These are phyloP conservation scores for Hybognathus amarus DNA, from an alignment of 2,797 vertebrate genomes.

Conservation along the genomic window DNA sequence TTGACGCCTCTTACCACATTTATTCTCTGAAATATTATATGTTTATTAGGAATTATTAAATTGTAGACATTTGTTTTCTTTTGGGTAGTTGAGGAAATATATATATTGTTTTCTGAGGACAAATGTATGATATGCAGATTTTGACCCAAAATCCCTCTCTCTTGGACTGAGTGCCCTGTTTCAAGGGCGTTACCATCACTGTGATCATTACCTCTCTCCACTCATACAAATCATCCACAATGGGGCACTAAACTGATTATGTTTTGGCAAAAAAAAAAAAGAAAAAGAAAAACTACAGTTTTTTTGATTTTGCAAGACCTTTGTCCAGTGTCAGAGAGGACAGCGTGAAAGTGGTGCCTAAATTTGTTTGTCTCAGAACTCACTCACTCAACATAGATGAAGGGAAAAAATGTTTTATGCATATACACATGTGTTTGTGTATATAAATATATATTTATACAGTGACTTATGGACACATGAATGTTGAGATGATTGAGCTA, in stretches of 20 bases:
- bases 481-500: constrained; percentile 85
- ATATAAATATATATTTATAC: constrained; percentile 37
- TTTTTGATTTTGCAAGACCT: constrained; percentile 35
- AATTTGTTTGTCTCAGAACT: constrained; percentile 40
- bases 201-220: constrained; percentile 80
- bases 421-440: constrained; percentile 25
- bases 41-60: constrained; percentile 86
- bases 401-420: not conserved
- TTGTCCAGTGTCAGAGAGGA: constrained; percentile 34
- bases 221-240: constrained; percentile 38
- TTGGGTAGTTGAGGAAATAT: constrained; percentile 66
- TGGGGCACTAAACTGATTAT: constrained; percentile 44
- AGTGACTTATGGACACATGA: constrained; percentile 63
- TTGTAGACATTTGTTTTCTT: constrained; percentile 84
- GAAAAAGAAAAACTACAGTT: not conserved
- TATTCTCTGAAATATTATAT: constrained; percentile 65
- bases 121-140: constrained; percentile 79
- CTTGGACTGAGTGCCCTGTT: constrained; percentile 71
- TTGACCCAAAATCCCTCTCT: constrained; percentile 47
- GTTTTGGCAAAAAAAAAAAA: constrained; percentile 38
- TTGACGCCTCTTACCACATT: constrained; percentile 59
- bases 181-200: constrained; percentile 88
- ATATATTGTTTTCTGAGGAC: constrained; percentile 74
- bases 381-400: constrained; percentile 23
- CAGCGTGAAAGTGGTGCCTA: constrained; percentile 31